Percentiles rank a stretch among this genome's conserved stretches.
Conservation (phyloP, 2,797 vertebrate species). For the Pseudomugil gertrudae region DNA sequence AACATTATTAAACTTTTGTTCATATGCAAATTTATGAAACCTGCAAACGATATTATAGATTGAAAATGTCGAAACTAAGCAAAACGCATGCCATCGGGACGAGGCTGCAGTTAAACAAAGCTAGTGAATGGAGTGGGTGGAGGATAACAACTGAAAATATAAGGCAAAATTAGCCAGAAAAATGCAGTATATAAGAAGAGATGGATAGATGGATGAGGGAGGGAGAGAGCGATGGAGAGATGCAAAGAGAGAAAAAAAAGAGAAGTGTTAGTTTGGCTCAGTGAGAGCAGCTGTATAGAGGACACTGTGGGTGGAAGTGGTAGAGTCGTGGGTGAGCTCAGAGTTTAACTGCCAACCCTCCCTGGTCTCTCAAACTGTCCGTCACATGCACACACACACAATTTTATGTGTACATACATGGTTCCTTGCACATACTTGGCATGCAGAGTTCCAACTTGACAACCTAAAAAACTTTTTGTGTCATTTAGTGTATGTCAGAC, state of each 20-base stretch:
- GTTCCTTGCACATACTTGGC: slow-evolving; percentile 17
- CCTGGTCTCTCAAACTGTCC: slow-evolving; percentile 81
- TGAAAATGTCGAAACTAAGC: slow-evolving; percentile 57
- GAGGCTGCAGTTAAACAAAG: slow-evolving; percentile 44
- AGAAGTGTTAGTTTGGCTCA: slow-evolving; percentile 85
- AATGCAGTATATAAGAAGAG: slow-evolving; percentile 48
- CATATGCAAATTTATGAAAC: slow-evolving; percentile 22
- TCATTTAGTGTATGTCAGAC: slow-evolving; percentile 48
- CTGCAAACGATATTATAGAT: slow-evolving; percentile 42
- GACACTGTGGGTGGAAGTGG: slow-evolving; percentile 88
- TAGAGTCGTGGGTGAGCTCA: slow-evolving; percentile 85
- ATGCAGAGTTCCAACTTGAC: slow-evolving; percentile 46
- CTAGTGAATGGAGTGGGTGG: slow-evolving; percentile 48
- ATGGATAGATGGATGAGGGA: slow-evolving; percentile 36
- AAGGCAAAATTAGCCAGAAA: slow-evolving; percentile 51
- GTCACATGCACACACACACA: slow-evolving; percentile 45
- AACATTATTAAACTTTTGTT: slow-evolving; percentile 10
- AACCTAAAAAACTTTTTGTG: slow-evolving; percentile 64
- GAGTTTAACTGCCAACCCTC: slow-evolving; percentile 83
- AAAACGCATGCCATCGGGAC: slow-evolving; percentile 33
- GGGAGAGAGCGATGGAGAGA: slow-evolving; percentile 49
- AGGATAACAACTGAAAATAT: slow-evolving; percentile 51
- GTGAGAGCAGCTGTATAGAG: slow-evolving; percentile 87
- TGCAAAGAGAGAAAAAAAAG: slow-evolving; percentile 57
- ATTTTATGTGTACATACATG: slow-evolving; percentile 19